phyloP scores from a whole-genome alignment of 2,888 invertebrate genomes.

The Hemistola chrysoprasaria region DNA sequence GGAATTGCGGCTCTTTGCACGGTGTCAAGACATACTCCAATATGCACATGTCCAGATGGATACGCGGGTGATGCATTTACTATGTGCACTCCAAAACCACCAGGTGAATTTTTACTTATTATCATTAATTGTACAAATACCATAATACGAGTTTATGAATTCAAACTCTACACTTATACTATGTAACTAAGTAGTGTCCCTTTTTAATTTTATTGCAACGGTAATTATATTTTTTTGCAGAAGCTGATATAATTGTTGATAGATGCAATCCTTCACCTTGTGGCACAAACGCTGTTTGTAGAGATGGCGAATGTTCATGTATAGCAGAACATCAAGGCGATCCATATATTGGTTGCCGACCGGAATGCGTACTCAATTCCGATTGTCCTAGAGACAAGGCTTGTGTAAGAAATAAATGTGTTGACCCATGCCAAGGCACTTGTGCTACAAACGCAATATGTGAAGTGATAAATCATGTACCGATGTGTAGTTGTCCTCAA shows the following conservation, averaged over 20 bases:
- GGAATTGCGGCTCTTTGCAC: conserved; percentile 83
- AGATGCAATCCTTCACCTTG: conserved; percentile 86
- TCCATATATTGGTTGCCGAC: conserved; percentile 86
- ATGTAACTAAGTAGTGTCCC: too few species aligned
- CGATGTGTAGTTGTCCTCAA: conserved; percentile 87
- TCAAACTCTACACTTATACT: too few species aligned
- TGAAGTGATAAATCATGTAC: conserved; percentile 87
- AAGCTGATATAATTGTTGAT: conserved; percentile 47
- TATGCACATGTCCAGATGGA: conserved; percentile 87
- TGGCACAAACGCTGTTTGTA: conserved; percentile 83
- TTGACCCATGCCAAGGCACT: conserved; percentile 86
- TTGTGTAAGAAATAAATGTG: conserved; percentile 86
- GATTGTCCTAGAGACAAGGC: conserved; percentile 85
- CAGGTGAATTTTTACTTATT: conserved; percentile 44
- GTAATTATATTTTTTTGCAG: too few species aligned
- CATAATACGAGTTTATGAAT: too few species aligned
- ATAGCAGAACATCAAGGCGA: conserved; percentile 84
- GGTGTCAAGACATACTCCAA: conserved; percentile 87
- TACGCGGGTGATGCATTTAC: conserved; percentile 86
- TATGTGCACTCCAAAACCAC: conserved; percentile 70
- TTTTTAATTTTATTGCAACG: too few species aligned
- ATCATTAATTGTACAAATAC: too few species aligned
- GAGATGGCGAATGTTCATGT: conserved; percentile 83
- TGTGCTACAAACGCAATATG: conserved; percentile 88
- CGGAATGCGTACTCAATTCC: conserved; percentile 86